Evolutionary conservation across 2,888 invertebrate genomes (phyloP).

Genomic region (Brachylomia viminalis): DNA sequence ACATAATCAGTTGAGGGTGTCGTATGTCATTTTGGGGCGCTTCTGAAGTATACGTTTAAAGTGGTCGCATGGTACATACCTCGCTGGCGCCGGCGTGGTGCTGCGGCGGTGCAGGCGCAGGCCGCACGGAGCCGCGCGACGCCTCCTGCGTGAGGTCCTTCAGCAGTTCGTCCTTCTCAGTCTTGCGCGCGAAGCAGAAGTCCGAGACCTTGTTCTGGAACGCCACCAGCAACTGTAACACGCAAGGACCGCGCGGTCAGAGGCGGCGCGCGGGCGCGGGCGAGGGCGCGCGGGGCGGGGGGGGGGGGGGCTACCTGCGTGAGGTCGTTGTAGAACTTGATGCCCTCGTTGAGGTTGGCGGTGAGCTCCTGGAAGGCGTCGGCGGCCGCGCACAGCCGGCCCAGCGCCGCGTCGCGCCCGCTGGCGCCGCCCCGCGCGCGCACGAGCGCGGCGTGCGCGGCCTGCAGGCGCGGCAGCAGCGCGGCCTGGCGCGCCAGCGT

Average conservation of each 20-base stretch:
- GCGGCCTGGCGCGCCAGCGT: conserved; percentile 90
- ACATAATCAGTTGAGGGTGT: too few relatives aligned
- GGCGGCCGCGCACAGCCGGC: conserved; percentile 96
- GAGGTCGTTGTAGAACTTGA: conserved; percentile 98
- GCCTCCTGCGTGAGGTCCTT: conserved; percentile 97
- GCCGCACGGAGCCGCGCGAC: conserved; percentile 91
- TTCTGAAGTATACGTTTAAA: neutral
- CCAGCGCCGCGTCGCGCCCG: conserved; percentile 94
- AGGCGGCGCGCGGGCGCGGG: neutral
- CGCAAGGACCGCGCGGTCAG: neutral
- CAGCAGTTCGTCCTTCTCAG: conserved; percentile 99
- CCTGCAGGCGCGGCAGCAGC: conserved; percentile 68
- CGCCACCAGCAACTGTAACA: conserved; percentile 94
- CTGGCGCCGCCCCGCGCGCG: conserved; percentile 91
- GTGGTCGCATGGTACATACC: conserved; percentile 48
- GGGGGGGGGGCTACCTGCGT: conserved; percentile 91
- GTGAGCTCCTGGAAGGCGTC: conserved; percentile 98
- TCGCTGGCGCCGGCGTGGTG: conserved; percentile 68
- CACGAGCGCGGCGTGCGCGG: conserved; percentile 80
- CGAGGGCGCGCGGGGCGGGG: too few relatives aligned
- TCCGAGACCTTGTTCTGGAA: conserved; percentile 99
- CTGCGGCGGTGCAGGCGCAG: conserved; percentile 77
- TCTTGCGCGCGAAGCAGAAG: conserved; percentile 99
- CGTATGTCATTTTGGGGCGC: neutral
- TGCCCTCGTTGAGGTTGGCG: conserved; percentile 98